Percentiles rank a stretch among this genome's conserved stretches.
Evolutionary conservation across 2,797 vertebrate genomes (phyloP).

Genomic region (Orestias chungarensis): DNA sequence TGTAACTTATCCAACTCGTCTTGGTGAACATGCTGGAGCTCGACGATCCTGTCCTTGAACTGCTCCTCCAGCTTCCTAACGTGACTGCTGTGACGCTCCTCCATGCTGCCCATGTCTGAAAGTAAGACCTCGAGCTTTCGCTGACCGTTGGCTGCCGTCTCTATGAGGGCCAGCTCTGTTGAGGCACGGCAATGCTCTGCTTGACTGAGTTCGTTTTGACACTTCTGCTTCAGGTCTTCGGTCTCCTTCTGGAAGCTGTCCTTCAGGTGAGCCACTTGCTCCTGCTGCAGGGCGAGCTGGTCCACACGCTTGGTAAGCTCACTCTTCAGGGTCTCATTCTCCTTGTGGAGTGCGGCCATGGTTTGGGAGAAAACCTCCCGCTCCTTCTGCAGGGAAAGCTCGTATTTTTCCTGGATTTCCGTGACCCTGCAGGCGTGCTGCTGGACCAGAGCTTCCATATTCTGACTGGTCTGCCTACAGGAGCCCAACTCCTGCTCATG

Average conservation of each 20-base stretch:
- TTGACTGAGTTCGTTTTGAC: conserved; percentile 80
- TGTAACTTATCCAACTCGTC: conserved; percentile 88
- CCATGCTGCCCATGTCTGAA: conserved; percentile 83
- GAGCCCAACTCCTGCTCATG: conserved; percentile 84
- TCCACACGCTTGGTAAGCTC: conserved; percentile 80
- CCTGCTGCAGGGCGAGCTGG: conserved; percentile 79
- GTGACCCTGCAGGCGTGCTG: conserved; percentile 81
- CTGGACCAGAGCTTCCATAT: conserved; percentile 82
- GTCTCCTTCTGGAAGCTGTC: conserved; percentile 78
- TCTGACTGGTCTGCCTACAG: conserved; percentile 82
- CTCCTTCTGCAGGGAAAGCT: conserved; percentile 85
- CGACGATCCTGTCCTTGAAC: conserved; percentile 85
- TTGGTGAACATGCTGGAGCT: conserved; percentile 84
- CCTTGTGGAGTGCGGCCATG: conserved; percentile 80
- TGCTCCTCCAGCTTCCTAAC: conserved; percentile 85
- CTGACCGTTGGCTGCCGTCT: conserved; percentile 79
- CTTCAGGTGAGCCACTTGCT: conserved; percentile 79
- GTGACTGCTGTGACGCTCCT: conserved; percentile 83
- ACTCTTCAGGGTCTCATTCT: conserved; percentile 85
- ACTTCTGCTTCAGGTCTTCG: conserved; percentile 80
- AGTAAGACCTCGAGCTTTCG: conserved; percentile 82
- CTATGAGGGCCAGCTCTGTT: conserved; percentile 82
- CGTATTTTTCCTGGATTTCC: conserved; percentile 84
- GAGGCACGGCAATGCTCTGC: conserved; percentile 79
- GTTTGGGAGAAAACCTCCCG: conserved; percentile 81